These are phyloP conservation scores for Acipenser transmontanus DNA, from an alignment of 2,797 vertebrate genomes.

Conservation along the genomic window DNA sequence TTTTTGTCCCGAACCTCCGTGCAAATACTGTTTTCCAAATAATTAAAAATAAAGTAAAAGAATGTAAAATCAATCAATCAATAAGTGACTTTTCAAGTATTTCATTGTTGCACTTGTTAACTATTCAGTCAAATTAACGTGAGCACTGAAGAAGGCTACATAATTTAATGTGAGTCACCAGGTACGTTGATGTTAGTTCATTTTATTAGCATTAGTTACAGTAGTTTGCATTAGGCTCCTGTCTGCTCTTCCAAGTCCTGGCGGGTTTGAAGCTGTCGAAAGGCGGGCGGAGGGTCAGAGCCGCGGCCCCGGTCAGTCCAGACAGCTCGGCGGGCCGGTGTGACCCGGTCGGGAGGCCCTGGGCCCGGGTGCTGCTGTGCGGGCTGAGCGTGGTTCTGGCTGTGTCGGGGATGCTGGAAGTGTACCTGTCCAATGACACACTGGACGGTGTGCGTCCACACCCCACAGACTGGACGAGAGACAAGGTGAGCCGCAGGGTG, in stretches of 20 bases:
- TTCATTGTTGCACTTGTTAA: too few species aligned
- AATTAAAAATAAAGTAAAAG: too few species aligned
- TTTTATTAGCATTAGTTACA: too few species aligned
- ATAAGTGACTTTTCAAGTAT: too few species aligned
- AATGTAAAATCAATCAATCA: too few species aligned
- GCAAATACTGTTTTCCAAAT: too few species aligned
- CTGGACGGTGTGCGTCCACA: slow-evolving; percentile 24
- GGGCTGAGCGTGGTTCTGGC: slow-evolving; percentile 54
- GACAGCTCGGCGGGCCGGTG: slow-evolving; percentile 36
- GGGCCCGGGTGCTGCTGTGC: slow-evolving; percentile 48
- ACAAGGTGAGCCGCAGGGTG: slow-evolving; percentile 45
- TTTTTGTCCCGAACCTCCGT: too few species aligned
- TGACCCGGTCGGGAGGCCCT: slow-evolving; percentile 36
- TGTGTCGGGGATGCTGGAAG: slow-evolving; percentile 49
- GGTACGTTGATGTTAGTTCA: too few species aligned
- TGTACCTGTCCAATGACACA: slow-evolving; percentile 53
- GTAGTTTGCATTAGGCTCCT: too few species aligned
- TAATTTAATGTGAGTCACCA: too few species aligned
- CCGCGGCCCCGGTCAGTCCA: slow-evolving; percentile 33
- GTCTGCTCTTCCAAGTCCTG: neutral
- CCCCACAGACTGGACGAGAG: slow-evolving; percentile 38
- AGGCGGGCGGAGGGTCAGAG: slow-evolving; percentile 48
- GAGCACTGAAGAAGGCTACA: too few species aligned
- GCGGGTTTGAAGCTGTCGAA: slow-evolving; percentile 43
- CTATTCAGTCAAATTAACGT: too few species aligned